Evolutionary conservation across 2,113 vertebrate species (phyloP).

Genomic region (Rattus rattus): DNA sequence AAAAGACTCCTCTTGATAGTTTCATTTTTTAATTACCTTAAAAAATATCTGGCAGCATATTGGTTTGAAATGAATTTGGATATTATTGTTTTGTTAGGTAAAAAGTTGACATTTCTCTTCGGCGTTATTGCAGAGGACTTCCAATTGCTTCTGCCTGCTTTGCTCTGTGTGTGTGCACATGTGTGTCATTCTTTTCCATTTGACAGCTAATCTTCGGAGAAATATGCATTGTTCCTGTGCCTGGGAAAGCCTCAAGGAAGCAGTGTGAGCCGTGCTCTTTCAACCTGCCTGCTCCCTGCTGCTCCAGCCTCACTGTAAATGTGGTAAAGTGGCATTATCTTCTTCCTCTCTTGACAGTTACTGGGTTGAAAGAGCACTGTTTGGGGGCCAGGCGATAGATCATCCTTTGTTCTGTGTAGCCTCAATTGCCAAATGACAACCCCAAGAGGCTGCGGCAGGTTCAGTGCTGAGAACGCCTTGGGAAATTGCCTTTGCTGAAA

Average conservation of each 20-base stretch:
- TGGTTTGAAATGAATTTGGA: not conserved
- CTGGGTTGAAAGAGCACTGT: slow-evolving; percentile 68
- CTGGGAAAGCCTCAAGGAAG: slow-evolving; percentile 81
- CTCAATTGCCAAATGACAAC: slow-evolving; percentile 32
- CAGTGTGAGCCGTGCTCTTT: slow-evolving; percentile 83
- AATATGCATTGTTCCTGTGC: slow-evolving; percentile 75
- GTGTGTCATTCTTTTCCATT: slow-evolving; percentile 68
- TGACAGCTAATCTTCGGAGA: slow-evolving; percentile 69
- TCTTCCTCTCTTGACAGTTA: slow-evolving; percentile 66
- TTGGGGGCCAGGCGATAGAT: slow-evolving; percentile 57
- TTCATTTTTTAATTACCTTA: not conserved
- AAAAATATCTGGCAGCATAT: not conserved
- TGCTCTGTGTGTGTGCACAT: not conserved
- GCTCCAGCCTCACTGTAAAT: slow-evolving; percentile 63
- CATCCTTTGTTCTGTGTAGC: slow-evolving; percentile 62
- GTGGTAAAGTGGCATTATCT: slow-evolving; percentile 72
- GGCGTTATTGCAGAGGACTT: not conserved
- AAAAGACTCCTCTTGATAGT: not conserved
- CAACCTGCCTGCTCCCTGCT: slow-evolving; percentile 80
- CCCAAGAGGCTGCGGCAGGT: not conserved
- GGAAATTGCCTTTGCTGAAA: not conserved
- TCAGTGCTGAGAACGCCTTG: not conserved
- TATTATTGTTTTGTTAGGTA: not conserved
- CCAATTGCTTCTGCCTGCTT: not conserved
- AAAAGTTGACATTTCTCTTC: not conserved